Conservation (phyloP, 2,797 vertebrate species). For the Manis javanica region DNA sequence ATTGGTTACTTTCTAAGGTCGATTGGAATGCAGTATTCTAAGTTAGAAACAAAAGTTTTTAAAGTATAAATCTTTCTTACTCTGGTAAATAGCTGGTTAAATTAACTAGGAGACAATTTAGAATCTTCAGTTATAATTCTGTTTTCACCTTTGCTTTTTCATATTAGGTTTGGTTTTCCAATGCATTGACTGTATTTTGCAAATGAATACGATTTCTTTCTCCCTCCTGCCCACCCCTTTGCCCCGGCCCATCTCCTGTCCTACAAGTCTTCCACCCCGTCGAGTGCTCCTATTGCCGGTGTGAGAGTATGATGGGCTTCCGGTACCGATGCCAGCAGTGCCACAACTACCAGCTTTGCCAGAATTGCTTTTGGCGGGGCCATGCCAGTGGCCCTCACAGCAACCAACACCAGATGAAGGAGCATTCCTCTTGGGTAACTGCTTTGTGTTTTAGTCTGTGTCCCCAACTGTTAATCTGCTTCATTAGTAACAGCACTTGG, state of each 20-base stretch:
- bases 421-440: conserved; percentile 98
- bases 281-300: conserved; percentile 97
- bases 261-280: conserved; percentile 97
- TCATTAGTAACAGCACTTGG: not conserved
- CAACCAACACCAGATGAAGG: conserved; percentile 99
- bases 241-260: not conserved
- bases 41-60: not conserved
- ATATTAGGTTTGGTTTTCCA: not conserved
- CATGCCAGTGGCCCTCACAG: conserved; percentile 96
- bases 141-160: not conserved
- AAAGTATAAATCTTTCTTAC: not conserved
- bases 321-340: conserved; percentile 99
- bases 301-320: conserved; percentile 99
- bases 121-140: not conserved
- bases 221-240: not conserved
- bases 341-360: conserved; percentile 99
- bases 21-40: not conserved
- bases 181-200: not conserved
- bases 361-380: conserved; percentile 98
- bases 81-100: not conserved
- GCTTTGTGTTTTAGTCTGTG: not conserved
- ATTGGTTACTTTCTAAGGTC: not conserved
- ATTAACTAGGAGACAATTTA: not conserved
- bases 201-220: not conserved
- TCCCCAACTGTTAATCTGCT: not conserved